Evolutionary conservation across 2,113 vertebrate genomes (phyloP).

Genomic region (Motacilla tschutschensis): DNA sequence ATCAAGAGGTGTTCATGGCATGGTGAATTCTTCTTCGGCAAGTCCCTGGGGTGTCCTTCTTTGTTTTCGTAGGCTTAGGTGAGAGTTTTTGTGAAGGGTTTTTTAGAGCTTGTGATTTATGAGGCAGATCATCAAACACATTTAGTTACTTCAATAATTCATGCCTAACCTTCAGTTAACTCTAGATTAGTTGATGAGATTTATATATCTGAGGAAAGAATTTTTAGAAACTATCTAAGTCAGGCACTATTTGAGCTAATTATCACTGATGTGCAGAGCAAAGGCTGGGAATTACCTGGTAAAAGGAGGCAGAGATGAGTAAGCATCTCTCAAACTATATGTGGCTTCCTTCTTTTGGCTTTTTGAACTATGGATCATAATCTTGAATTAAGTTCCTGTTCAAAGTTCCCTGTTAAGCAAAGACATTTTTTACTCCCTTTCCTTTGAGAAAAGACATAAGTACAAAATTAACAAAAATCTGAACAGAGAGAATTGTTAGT

Average conservation of each 20-base stretch:
- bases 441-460: neutral
- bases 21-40: neutral
- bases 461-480: neutral
- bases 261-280: neutral
- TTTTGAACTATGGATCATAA: neutral
- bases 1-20: neutral
- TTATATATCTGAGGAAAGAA: neutral
- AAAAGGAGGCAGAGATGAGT: neutral
- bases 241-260: neutral
- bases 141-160: neutral
- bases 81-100: neutral
- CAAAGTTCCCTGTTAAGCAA: neutral
- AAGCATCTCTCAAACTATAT: neutral
- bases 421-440: neutral
- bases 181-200: neutral
- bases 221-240: neutral
- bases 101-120: neutral
- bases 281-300: neutral
- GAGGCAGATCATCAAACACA: neutral
- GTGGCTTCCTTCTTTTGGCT: neutral
- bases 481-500: neutral
- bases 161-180: neutral
- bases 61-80: neutral
- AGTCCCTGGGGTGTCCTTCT: neutral
- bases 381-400: neutral